Conservation (phyloP, 2,888 invertebrate genomes). For the Acholoe squamosa region DNA sequence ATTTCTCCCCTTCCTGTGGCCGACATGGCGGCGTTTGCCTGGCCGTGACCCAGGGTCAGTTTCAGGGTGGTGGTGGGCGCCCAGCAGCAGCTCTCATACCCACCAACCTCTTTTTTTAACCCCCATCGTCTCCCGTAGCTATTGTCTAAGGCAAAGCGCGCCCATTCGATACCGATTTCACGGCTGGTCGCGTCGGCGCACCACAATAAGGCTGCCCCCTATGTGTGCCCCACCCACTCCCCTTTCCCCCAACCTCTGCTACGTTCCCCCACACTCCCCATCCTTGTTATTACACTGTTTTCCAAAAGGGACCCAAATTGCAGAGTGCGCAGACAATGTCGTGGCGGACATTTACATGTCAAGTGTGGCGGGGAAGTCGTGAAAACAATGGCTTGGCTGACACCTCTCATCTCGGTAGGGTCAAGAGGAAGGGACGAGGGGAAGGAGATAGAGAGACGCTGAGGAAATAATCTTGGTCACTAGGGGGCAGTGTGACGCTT, state of each 20-base stretch:
- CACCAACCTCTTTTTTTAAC: constrained; percentile 15
- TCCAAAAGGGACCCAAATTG: constrained; percentile 31
- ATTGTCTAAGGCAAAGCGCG: constrained; percentile 53
- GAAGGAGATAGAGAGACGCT: background rate
- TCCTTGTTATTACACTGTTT: constrained; percentile 55
- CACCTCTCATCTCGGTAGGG: constrained; percentile 45
- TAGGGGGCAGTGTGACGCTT: background rate
- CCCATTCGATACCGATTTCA: constrained; percentile 41
- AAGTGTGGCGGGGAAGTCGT: constrained; percentile 33
- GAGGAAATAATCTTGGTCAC: constrained; percentile 29
- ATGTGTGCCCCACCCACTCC: background rate
- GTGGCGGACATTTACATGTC: constrained; percentile 48
- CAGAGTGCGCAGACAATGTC: constrained; percentile 30
- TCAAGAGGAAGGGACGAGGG: constrained; percentile 25
- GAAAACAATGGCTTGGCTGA: constrained; percentile 43
- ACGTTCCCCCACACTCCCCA: background rate
- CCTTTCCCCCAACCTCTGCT: background rate
- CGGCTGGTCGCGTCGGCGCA: constrained; percentile 16
- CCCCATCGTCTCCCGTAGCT: background rate
- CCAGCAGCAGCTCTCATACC: background rate
- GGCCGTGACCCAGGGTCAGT: constrained; percentile 11
- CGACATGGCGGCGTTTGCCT: constrained; percentile 20
- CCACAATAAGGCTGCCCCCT: constrained; percentile 22
- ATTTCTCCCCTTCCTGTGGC: background rate
- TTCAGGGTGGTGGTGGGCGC: background rate